Evolutionary conservation across 2,888 invertebrate genomes (phyloP).

Genomic region (Drosophila anomelani): DNA sequence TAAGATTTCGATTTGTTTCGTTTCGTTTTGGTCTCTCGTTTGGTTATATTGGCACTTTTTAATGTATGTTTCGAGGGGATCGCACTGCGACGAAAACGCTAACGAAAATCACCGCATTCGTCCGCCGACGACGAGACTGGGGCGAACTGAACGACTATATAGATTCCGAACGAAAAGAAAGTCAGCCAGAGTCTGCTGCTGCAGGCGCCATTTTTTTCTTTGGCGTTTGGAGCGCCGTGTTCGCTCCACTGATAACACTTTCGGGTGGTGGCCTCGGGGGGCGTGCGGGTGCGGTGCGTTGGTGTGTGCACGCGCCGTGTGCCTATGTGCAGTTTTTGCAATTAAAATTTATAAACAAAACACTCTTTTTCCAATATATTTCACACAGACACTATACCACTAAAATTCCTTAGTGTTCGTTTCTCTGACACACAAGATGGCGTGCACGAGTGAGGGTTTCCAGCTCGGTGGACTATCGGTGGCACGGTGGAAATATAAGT

Average conservation of each 20-base stretch:
- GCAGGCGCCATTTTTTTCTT: slow-evolving; percentile 83
- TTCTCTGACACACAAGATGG: slow-evolving; percentile 52
- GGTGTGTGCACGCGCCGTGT: slow-evolving; percentile 70
- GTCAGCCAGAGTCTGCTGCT: slow-evolving; percentile 78
- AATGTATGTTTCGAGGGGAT: slow-evolving; percentile 24
- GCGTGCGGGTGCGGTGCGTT: slow-evolving; percentile 54
- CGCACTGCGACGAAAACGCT: slow-evolving; percentile 70
- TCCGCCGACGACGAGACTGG: slow-evolving; percentile 71
- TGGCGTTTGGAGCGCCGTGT: slow-evolving; percentile 49
- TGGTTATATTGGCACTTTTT: slow-evolving; percentile 31
- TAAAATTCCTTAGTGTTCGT: slow-evolving; percentile 80
- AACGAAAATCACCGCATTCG: slow-evolving; percentile 55
- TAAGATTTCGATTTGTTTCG: slow-evolving; percentile 54
- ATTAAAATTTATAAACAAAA: slow-evolving; percentile 81
- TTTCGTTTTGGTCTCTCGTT: slow-evolving; percentile 29
- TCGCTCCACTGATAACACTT: slow-evolving; percentile 73
- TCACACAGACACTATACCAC: slow-evolving; percentile 81
- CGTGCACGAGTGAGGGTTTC: slow-evolving; percentile 17
- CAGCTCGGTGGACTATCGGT: neutral
- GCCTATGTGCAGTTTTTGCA: slow-evolving; percentile 75
- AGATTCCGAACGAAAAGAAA: slow-evolving; percentile 75
- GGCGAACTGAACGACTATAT: slow-evolving; percentile 70
- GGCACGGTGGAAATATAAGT: too few species aligned
- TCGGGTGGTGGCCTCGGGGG: slow-evolving; percentile 52
- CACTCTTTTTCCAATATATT: slow-evolving; percentile 79